Base-by-base conservation (phyloP, 2,113 vertebrate genomes). In the Gavialis gangeticus region DNA sequence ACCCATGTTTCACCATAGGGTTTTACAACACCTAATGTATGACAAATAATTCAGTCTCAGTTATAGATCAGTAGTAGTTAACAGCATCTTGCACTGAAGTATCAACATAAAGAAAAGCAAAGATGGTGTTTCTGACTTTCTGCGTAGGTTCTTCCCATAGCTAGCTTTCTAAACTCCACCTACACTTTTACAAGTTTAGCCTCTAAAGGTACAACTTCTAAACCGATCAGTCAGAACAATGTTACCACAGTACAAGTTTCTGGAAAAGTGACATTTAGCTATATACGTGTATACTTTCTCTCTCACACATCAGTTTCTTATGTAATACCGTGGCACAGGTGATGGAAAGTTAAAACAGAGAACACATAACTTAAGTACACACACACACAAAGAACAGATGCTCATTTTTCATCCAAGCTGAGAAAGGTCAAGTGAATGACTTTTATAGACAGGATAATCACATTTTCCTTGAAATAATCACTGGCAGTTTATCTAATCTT, bases 401-500 rank as follows among this genome's bases (percentile, higher is more conserved):
- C 46, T 46, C 27, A 12, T 85, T 94, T 84, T 69, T 62, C 79
- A 55, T 2, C 54, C 24, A 87, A 71, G 30, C 57, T 75, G 75
- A 90, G 8, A 62, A 91, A 92, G 60, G 85, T 93, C 63, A 91
- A 73, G 82, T 6, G 69, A 66, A 60, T 77, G 8, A 67, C 58
- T 78, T 77, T 84, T 80, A 90, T 24, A 92, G 82, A 91, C 27
- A 87, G 30, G 5, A 75, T 73, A 91, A 90, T 92, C 12, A 58
- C 30, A 79, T 57, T 90, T 93, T 89, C 64, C 69, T 92, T 92
- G 81, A 95, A 93, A 94, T 75, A 62, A 93, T 93, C 94, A 94
- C 58, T 88, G 92, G 59, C 25, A 91, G 85, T 91, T 93, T 94
- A 94, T 69, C 84, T 94, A 95, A 95, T 96, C 79, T 73, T 92